Percentiles rank a stretch among this genome's conserved stretches.
phyloP scores from a whole-genome alignment of 2,888 invertebrate species.

The Dynastes grantii region DNA sequence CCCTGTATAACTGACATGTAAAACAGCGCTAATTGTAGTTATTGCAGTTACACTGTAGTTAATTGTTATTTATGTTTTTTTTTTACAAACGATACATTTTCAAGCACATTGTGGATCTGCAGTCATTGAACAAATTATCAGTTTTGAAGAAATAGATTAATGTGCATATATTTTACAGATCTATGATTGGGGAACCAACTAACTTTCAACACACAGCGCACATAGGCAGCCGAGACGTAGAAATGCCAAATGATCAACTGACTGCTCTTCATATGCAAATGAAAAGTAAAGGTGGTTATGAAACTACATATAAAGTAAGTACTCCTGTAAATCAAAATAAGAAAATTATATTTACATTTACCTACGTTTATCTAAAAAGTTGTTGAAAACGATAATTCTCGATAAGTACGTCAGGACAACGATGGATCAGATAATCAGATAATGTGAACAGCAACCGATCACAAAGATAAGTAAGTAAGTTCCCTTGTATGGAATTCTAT shows the following conservation, averaged over 20 bases:
- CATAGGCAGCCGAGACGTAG: conserved; percentile 92
- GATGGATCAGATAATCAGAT: no score
- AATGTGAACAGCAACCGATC: no score
- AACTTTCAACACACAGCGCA: conserved; percentile 97
- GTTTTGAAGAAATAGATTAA: no score
- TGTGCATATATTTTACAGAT: conserved; percentile 70
- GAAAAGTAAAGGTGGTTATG: conserved; percentile 97
- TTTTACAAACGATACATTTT: no score
- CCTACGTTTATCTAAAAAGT: background rate
- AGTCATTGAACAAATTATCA: no score
- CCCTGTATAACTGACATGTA: no score
- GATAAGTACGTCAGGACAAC: background rate
- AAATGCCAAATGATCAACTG: conserved; percentile 86
- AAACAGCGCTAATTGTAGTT: no score
- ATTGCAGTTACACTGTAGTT: no score
- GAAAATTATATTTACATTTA: background rate
- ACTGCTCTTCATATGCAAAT: conserved; percentile 93
- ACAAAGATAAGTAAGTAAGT: no score
- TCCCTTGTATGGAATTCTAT: no score
- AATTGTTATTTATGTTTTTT: no score
- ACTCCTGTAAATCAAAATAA: background rate
- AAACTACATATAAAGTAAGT: conserved; percentile 71
- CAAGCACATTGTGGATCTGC: no score
- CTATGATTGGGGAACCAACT: conserved; percentile 96
- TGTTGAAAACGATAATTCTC: background rate